A percentile compares a stretch with the other conserved stretches of the same genome.
Evolutionary conservation across 2,888 invertebrate genomes (phyloP).

Genomic region (Sisyra nigra): DNA sequence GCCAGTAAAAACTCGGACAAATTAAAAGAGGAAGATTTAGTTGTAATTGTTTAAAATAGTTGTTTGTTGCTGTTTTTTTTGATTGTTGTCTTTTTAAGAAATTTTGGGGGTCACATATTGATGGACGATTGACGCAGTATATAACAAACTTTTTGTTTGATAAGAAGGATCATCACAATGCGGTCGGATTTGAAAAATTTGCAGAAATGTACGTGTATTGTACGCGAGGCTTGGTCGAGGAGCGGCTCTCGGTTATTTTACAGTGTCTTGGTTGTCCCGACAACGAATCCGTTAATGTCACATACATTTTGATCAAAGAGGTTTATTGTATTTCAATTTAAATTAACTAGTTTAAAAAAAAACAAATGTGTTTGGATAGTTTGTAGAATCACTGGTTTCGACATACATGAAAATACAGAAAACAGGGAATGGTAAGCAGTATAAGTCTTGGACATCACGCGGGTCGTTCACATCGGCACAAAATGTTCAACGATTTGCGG

Average conservation of each 20-base stretch:
- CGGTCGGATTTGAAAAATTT: constrained; percentile 43
- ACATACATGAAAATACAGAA: constrained; percentile 57
- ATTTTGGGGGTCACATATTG: constrained; percentile 53
- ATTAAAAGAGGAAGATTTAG: constrained; percentile 48
- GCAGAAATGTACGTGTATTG: constrained; percentile 53
- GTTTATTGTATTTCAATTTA: constrained; percentile 20
- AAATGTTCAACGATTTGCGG: constrained; percentile 39
- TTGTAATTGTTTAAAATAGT: constrained; percentile 30
- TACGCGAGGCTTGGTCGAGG: constrained; percentile 49
- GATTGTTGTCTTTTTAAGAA: constrained; percentile 30
- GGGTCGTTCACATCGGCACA: constrained; percentile 38
- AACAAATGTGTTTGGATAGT: constrained; percentile 26
- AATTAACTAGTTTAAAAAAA: neutral
- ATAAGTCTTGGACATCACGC: constrained; percentile 39
- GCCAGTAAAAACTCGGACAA: constrained; percentile 46
- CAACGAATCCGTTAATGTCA: constrained; percentile 33
- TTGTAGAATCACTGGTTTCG: constrained; percentile 58
- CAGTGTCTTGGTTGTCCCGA: constrained; percentile 39
- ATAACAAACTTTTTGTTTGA: constrained; percentile 51
- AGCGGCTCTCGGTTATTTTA: constrained; percentile 38
- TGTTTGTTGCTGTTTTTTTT: constrained; percentile 11
- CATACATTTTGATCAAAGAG: constrained; percentile 45
- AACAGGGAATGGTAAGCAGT: constrained; percentile 33
- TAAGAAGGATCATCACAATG: constrained; percentile 23
- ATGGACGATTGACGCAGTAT: constrained; percentile 46